Base-by-base conservation (phyloP, 2,113 vertebrate species). In the Myrmecobius fasciatus region DNA sequence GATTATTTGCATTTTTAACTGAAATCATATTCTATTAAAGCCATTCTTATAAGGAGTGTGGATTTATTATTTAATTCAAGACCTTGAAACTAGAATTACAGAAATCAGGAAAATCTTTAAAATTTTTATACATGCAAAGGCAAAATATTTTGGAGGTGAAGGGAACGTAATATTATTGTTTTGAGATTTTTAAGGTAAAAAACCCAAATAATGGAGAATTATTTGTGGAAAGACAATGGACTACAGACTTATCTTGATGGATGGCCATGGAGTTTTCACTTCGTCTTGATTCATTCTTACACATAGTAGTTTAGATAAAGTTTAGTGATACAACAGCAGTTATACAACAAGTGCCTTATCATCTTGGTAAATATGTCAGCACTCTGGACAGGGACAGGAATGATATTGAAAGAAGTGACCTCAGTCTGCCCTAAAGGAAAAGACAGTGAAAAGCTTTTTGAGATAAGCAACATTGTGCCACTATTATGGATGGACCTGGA, bases 11-110 rank as follows among this genome's bases (percentile, higher is more conserved):
- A 46, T 49, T 92, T 60, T 60, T 95, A 92, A 28, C 17, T 91
- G 96, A 91, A 89, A 24, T 49, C 51, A 83, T 12, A 49, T 47
- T 91, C 22, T 67, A 90, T 48, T 89, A 48, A 95, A 90, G 8
- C 7, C 14, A 92, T 88, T 20, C 91, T 54, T 88, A 93, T 31
- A 31, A 89, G 91, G 25, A 31, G 91, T 49, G 56, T 60, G 11
- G 48, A 92, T 93, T 96, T 95, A 20, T 93, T 93, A 25, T 47
- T 93, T 48, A 31, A 51, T 96, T 91, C 49, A 91, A 92, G 46
- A 43, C 67, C 49, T n/a, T 1, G 67, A 31, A 2, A 47, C 25
- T 56, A 52, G 4, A 47, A 88, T 91, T 89, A 89, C n/a, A 91
- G n/a, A 92, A 53, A 53, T 75, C 47, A 83, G n/a, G 6, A 20